Evolutionary conservation across 2,888 invertebrate species (phyloP).

Genomic region (Prosopocoilus inquinatus): DNA sequence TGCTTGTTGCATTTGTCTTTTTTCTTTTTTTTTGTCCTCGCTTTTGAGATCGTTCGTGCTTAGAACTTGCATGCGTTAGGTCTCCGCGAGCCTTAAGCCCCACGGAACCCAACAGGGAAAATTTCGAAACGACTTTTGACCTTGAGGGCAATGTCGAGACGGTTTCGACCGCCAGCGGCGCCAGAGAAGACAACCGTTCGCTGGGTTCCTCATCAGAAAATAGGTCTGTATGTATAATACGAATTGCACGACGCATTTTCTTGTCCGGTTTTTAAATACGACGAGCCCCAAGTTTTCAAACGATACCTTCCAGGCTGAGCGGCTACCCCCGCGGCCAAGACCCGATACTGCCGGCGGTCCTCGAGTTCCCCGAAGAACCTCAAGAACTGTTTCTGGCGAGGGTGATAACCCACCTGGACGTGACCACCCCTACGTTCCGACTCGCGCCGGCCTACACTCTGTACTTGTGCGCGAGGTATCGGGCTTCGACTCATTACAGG

Average conservation of each 20-base stretch:
- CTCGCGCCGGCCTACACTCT: slow-evolving; percentile 96
- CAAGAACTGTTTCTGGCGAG: slow-evolving; percentile 90
- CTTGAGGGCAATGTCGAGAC: slow-evolving; percentile 91
- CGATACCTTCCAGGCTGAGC: slow-evolving; percentile 37
- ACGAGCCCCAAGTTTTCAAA: neutral
- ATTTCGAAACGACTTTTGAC: slow-evolving; percentile 84
- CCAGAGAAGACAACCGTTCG: slow-evolving; percentile 62
- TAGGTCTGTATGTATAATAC: slow-evolving; percentile 71
- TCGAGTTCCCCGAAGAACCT: slow-evolving; percentile 93
- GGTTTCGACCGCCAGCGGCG: slow-evolving; percentile 80
- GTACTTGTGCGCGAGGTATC: slow-evolving; percentile 89
- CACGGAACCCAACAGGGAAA: slow-evolving; percentile 62
- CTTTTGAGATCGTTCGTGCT: neutral
- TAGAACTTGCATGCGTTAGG: slow-evolving; percentile 32
- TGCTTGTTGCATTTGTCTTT: neutral
- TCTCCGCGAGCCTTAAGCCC: slow-evolving; percentile 50
- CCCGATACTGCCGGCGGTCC: slow-evolving; percentile 88
- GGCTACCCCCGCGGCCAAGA: slow-evolving; percentile 71
- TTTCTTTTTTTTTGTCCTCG: slow-evolving; percentile 5
- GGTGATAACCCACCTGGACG: slow-evolving; percentile 85
- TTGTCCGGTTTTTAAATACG: neutral
- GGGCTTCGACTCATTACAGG: slow-evolving; percentile 91
- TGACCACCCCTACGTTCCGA: slow-evolving; percentile 87
- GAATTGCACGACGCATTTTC: neutral
- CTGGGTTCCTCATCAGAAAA: slow-evolving; percentile 74